These are phyloP conservation scores for Augiades crinisus DNA, from an alignment of 2,888 invertebrate species.

Conservation along the genomic window DNA sequence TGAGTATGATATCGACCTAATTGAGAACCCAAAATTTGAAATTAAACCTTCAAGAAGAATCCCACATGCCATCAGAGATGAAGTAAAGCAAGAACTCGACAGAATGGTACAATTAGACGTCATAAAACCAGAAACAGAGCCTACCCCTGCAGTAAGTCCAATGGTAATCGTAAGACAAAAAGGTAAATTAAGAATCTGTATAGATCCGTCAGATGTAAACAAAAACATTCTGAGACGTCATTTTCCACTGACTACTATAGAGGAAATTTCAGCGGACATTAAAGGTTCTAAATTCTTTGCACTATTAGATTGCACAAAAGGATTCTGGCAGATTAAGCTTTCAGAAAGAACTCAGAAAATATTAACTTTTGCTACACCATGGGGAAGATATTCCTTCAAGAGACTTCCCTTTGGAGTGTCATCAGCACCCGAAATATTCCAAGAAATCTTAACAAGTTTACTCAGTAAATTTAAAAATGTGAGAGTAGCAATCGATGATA, in stretches of 20 bases:
- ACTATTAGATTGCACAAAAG: slow-evolving; percentile 31
- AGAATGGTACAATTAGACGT: slow-evolving; percentile 29
- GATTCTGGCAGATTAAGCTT: slow-evolving; percentile 30
- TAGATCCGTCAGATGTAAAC: slow-evolving; percentile 31
- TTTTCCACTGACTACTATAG: slow-evolving; percentile 31
- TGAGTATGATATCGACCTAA: slow-evolving; percentile 18
- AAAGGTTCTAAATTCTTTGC: slow-evolving; percentile 30
- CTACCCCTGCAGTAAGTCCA: slow-evolving; percentile 33
- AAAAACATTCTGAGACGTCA: slow-evolving; percentile 29
- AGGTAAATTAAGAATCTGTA: slow-evolving; percentile 31
- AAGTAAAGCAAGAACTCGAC: slow-evolving; percentile 34
- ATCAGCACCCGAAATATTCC: slow-evolving; percentile 29
- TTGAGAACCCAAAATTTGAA: slow-evolving; percentile 17
- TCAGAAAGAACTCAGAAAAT: slow-evolving; percentile 24
- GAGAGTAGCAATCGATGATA: slow-evolving; percentile 25
- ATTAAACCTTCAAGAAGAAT: slow-evolving; percentile 27
- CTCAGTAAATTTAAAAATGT: slow-evolving; percentile 11
- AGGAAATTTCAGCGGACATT: slow-evolving; percentile 32
- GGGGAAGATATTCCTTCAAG: slow-evolving; percentile 31
- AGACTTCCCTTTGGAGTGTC: slow-evolving; percentile 32
- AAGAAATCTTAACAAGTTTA: slow-evolving; percentile 29
- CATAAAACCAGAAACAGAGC: slow-evolving; percentile 32
- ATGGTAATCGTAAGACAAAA: slow-evolving; percentile 34
- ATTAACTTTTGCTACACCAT: slow-evolving; percentile 30
- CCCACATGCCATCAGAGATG: slow-evolving; percentile 20